These are phyloP conservation scores for Struthio camelus DNA, from an alignment of 2,113 vertebrate species.

Conservation along the genomic window DNA sequence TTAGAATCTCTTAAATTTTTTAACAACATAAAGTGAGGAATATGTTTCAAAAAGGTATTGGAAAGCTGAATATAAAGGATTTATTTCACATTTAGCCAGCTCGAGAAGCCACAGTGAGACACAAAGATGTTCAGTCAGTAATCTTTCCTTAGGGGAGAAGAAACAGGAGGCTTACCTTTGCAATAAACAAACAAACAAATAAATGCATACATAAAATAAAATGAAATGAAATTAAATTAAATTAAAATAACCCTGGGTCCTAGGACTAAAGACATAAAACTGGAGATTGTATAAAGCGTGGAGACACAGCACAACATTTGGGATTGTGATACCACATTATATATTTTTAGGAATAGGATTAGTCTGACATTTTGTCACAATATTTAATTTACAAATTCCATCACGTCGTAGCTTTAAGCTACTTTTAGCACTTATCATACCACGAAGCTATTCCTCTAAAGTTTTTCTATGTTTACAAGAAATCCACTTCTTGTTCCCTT, in stretches of 20 bases:
- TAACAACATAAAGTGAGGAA: not conserved
- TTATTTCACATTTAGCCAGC: not conserved
- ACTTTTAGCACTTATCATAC: not conserved
- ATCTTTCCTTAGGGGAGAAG: not conserved
- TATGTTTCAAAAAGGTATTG: not conserved
- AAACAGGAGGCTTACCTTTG: not conserved
- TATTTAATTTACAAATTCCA: not conserved
- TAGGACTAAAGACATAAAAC: not conserved
- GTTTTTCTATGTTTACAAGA: not conserved
- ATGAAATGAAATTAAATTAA: too few relatives aligned
- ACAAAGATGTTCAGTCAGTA: not conserved
- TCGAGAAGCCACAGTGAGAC: not conserved
- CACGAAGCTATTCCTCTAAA: not conserved
- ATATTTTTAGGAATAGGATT: not conserved
- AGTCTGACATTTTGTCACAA: not conserved
- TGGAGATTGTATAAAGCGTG: not conserved
- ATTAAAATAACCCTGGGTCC: not conserved
- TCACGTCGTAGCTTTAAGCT: not conserved
- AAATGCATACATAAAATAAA: too few relatives aligned
- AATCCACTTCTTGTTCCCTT: not conserved
- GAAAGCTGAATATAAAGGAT: not conserved
- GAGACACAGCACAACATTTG: not conserved
- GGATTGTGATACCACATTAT: not conserved
- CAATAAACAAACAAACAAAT: not conserved
- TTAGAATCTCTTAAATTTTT: not conserved